These are phyloP conservation scores for Brenthis hecate DNA, from an alignment of 2,888 invertebrate species.

Conservation along the genomic window DNA sequence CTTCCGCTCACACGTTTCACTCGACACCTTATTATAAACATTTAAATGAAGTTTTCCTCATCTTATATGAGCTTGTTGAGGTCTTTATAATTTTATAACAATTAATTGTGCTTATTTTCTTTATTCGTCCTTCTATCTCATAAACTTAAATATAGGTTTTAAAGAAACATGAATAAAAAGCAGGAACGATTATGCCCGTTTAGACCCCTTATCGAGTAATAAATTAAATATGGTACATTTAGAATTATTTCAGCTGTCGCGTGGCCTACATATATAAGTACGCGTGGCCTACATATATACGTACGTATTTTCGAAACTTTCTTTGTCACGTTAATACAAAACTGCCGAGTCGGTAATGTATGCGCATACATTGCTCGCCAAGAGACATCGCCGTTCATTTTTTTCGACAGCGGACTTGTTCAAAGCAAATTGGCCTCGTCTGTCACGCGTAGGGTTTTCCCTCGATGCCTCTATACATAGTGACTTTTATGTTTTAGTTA, in stretches of 20 bases:
- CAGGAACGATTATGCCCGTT: too few relatives aligned
- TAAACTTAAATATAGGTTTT: neutral
- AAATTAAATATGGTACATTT: constrained; percentile 1
- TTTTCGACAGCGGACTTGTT: constrained; percentile 42
- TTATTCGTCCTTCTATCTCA: neutral
- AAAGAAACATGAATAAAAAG: neutral
- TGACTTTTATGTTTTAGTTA: constrained; percentile 17
- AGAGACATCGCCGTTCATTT: constrained; percentile 43
- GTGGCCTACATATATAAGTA: constrained; percentile 16
- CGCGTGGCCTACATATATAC: constrained; percentile 12
- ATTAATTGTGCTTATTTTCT: neutral
- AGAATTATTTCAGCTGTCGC: constrained; percentile 6
- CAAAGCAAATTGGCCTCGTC: constrained; percentile 43
- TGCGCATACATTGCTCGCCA: constrained; percentile 56
- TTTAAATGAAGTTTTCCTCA: constrained; percentile 17
- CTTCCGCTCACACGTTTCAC: constrained; percentile 18
- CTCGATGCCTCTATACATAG: constrained; percentile 37
- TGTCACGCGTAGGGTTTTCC: constrained; percentile 44
- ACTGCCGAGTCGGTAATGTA: constrained; percentile 49
- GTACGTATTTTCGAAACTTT: constrained; percentile 23
- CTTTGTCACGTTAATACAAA: constrained; percentile 36
- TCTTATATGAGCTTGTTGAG: neutral
- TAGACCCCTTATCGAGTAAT: neutral
- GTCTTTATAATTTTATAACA: neutral
- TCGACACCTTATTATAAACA: constrained; percentile 16